Percentiles rank a stretch among this genome's conserved stretches.
These are phyloP conservation scores for Mystacornis crossleyi DNA, from an alignment of 2,113 vertebrate genomes.

Conservation along the genomic window DNA sequence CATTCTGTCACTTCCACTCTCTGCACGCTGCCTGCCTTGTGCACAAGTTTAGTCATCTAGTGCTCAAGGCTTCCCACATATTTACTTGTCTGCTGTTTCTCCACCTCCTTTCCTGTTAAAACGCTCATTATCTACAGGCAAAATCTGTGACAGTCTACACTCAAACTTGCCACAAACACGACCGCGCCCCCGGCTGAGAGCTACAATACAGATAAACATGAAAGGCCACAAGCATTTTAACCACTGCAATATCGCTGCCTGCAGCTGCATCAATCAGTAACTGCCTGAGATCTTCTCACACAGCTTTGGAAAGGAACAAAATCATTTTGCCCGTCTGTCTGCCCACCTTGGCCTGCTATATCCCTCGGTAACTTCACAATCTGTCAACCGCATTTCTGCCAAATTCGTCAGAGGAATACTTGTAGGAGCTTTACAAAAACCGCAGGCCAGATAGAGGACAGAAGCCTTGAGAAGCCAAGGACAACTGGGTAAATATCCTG, in stretches of 20 bases:
- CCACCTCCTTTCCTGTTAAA: not conserved
- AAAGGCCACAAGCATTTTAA: not conserved
- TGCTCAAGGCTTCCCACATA: not conserved
- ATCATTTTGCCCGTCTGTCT: not conserved
- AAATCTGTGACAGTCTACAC: not conserved
- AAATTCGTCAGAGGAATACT: not conserved
- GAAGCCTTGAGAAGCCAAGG: not conserved
- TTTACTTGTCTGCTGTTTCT: not conserved
- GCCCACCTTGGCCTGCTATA: not conserved
- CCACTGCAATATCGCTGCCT: not conserved
- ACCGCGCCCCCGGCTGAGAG: not conserved
- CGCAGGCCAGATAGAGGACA: not conserved
- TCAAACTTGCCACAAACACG: not conserved
- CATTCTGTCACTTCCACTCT: conserved; percentile 24
- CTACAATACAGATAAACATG: fast-evolving
- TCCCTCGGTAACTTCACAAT: not conserved
- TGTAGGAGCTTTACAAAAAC: not conserved
- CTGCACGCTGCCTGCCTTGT: not conserved
- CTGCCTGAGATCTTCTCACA: not conserved
- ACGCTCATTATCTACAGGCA: not conserved
- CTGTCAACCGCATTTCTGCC: not conserved
- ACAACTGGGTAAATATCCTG: not conserved
- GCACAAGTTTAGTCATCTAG: not conserved
- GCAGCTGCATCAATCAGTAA: not conserved
- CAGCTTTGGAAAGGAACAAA: not conserved